These are phyloP conservation scores for Simalia tracyae DNA, from an alignment of 2,797 vertebrate genomes.

Conservation along the genomic window DNA sequence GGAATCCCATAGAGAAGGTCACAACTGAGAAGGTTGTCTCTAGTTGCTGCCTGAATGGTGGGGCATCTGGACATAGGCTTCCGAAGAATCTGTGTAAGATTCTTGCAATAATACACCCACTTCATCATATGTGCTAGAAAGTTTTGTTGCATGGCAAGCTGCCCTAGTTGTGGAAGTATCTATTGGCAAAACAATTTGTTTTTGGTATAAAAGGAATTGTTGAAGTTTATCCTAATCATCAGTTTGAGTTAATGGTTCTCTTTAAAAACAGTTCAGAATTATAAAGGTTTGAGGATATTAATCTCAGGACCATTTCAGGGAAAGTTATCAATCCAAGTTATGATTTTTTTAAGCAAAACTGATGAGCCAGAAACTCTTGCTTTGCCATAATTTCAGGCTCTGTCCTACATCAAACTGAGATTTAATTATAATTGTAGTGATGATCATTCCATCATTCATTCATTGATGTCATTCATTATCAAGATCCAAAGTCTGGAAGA, in stretches of 20 bases:
- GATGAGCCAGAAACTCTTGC: slow-evolving; percentile 1
- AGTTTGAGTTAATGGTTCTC: background rate
- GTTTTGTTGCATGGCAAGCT: background rate
- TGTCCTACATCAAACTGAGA: background rate
- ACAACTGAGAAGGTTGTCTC: too few species aligned
- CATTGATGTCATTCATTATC: background rate
- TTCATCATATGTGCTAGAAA: background rate
- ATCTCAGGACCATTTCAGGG: background rate
- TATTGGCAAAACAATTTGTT: background rate
- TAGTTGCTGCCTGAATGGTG: too few species aligned
- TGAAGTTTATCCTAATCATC: background rate
- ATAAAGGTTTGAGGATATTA: background rate
- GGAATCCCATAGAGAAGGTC: too few species aligned
- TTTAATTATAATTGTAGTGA: slow-evolving; percentile 5
- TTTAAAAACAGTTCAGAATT: background rate
- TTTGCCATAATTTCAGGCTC: slow-evolving; percentile 4
- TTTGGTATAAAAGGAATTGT: background rate
- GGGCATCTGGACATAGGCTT: too few species aligned
- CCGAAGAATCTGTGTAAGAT: too few species aligned
- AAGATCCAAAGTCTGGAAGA: background rate
- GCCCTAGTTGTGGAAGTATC: background rate
- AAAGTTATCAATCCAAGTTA: background rate
- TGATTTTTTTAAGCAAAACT: background rate
- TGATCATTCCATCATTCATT: background rate
- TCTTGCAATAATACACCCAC: background rate